A percentile compares a stretch with the other conserved stretches of the same genome.
These are phyloP conservation scores for Nomada lathburiana DNA, from an alignment of 2,888 invertebrate genomes.

Conservation along the genomic window DNA sequence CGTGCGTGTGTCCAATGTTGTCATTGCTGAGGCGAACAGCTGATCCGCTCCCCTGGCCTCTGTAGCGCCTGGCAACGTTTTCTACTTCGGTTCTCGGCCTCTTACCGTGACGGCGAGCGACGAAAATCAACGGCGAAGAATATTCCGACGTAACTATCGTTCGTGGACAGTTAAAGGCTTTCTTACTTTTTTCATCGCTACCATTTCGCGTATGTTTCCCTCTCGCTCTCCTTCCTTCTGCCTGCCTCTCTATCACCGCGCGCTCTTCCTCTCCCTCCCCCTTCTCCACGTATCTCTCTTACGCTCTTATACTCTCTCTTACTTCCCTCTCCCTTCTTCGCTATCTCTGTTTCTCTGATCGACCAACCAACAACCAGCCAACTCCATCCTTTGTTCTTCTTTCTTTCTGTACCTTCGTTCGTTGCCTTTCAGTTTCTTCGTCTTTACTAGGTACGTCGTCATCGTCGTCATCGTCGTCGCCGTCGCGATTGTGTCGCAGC, in stretches of 20 bases:
- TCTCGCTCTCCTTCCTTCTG: conserved; percentile 36
- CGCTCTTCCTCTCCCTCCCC: conserved; percentile 16
- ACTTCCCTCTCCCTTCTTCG: conserved; percentile 3
- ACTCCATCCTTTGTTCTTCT: conserved; percentile 78
- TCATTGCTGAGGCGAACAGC: conserved; percentile 82
- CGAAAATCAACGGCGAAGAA: background rate
- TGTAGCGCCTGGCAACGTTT: conserved; percentile 62
- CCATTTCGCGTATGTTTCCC: conserved; percentile 50
- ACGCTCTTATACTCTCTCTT: conserved; percentile 9
- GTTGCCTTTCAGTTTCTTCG: conserved; percentile 29
- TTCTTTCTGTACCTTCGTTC: conserved; percentile 47
- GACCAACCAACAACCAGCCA: conserved; percentile 71
- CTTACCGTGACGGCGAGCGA: background rate
- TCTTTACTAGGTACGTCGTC: conserved; percentile 14
- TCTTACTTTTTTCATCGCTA: conserved; percentile 57
- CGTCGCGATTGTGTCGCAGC: background rate
- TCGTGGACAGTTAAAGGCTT: conserved; percentile 33
- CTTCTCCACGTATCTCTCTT: conserved; percentile 31
- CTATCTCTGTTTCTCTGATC: conserved; percentile 59
- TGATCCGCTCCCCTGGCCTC: conserved; percentile 78
- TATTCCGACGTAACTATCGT: background rate
- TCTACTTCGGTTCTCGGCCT: conserved; percentile 8
- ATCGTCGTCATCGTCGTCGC: background rate
- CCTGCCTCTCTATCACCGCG: conserved; percentile 15
- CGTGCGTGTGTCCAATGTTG: conserved; percentile 80